Conservation (phyloP, 2,888 invertebrate genomes). For the Corbicula japonica region DNA sequence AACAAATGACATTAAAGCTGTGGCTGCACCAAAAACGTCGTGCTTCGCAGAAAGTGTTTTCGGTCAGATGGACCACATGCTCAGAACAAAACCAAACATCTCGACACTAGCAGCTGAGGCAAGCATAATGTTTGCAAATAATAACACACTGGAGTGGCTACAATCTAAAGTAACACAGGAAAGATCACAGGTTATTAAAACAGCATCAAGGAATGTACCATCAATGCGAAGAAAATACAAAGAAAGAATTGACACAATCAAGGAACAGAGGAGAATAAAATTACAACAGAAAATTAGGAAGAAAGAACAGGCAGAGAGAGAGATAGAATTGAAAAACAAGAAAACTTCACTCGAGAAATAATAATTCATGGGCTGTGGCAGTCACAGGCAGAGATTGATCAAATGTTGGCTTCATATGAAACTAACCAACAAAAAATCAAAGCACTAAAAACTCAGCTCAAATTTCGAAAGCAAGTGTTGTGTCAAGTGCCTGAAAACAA, state of each 20-base stretch:
- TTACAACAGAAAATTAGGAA: slow-evolving; percentile 9
- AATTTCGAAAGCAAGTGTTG: slow-evolving; percentile 26
- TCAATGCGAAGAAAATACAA: slow-evolving; percentile 21
- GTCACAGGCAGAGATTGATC: slow-evolving; percentile 10
- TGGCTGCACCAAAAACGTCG: slow-evolving; percentile 28
- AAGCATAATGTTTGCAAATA: slow-evolving; percentile 40
- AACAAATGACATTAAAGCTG: neutral
- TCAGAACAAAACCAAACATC: slow-evolving; percentile 45
- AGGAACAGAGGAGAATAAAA: slow-evolving; percentile 20
- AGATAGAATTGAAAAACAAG: slow-evolving; percentile 12
- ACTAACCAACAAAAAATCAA: slow-evolving; percentile 2
- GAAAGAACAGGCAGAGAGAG: neutral
- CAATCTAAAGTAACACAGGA: slow-evolving; percentile 17
- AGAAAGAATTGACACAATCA: slow-evolving; percentile 13
- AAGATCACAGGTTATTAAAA: slow-evolving; percentile 14
- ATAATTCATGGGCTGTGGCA: slow-evolving; percentile 30
- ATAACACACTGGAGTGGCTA: slow-evolving; percentile 37
- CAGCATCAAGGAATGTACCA: slow-evolving; percentile 31
- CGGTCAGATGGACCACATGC: slow-evolving; percentile 32
- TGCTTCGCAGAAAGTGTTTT: slow-evolving; percentile 56
- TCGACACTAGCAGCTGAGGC: slow-evolving; percentile 42
- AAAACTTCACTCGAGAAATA: slow-evolving; percentile 11
- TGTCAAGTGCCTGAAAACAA: slow-evolving; percentile 13
- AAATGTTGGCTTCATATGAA: slow-evolving; percentile 24
- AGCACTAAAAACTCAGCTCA: slow-evolving; percentile 23